These are phyloP conservation scores for Scyliorhinus canicula DNA, from an alignment of 2,797 vertebrate genomes.

Conservation along the genomic window DNA sequence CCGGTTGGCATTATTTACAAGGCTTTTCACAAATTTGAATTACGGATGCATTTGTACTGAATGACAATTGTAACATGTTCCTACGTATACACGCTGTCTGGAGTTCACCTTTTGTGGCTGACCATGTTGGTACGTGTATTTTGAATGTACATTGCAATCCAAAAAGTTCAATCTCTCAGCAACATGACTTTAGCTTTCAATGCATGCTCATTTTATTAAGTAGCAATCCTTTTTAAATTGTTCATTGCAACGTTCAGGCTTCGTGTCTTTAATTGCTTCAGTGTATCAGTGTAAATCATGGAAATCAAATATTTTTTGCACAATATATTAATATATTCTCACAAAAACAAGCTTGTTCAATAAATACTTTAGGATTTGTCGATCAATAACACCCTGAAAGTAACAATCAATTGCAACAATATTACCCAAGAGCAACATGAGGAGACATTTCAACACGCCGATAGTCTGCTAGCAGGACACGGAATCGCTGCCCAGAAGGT, in stretches of 20 bases:
- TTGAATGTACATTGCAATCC: not conserved
- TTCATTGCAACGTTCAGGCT: not conserved
- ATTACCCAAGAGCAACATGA: not conserved
- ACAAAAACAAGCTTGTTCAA: not conserved
- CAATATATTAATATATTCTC: not conserved
- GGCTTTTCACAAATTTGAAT: not conserved
- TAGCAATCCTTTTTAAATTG: not conserved
- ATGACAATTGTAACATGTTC: constrained; percentile 8
- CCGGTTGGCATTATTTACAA: not conserved
- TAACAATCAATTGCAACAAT: not conserved
- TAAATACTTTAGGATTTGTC: not conserved
- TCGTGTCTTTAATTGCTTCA: not conserved
- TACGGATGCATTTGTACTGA: not conserved
- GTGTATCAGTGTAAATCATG: not conserved
- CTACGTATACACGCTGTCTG: not conserved
- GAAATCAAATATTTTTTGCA: not conserved
- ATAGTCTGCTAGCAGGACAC: not conserved
- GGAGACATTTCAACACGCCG: not conserved
- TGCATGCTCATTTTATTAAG: not conserved
- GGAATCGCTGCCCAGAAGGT: not conserved
- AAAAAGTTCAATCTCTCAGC: not conserved
- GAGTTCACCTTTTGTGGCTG: not conserved
- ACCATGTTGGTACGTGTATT: not conserved
- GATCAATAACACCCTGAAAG: not conserved
- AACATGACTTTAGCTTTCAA: not conserved